Evolutionary conservation across 2,113 vertebrate species (phyloP).

Genomic region (Forbesichthys papilliferus): DNA sequence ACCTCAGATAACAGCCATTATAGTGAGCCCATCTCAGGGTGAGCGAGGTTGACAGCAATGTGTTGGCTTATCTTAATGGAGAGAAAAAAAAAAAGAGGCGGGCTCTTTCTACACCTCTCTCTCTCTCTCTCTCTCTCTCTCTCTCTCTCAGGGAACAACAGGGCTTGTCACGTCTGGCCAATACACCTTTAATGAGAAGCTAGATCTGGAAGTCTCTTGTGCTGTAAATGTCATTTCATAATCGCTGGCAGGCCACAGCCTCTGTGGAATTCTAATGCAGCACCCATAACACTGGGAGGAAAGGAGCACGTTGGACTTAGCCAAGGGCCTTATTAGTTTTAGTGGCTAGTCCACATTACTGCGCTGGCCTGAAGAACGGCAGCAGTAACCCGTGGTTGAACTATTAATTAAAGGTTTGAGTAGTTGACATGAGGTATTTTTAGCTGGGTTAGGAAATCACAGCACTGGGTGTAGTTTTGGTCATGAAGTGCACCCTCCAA

Average conservation of each 20-base stretch:
- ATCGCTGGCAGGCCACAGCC: constrained; percentile 24
- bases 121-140: constrained; percentile 3
- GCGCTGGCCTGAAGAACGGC: constrained; percentile 23
- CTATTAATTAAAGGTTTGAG: neutral
- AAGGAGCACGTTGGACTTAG: constrained; percentile 13
- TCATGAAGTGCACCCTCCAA: neutral
- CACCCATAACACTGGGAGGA: constrained; percentile 16
- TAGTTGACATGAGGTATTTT: constrained; percentile 1
- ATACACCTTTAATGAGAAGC: constrained; percentile 39
- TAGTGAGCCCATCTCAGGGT: neutral
- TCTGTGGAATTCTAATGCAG: constrained; percentile 36
- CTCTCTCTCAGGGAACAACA: constrained; percentile 21
- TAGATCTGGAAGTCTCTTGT: constrained; percentile 25
- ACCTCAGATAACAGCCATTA: neutral
- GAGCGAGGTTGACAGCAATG: constrained; percentile 28
- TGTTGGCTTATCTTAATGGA: constrained; percentile 19
- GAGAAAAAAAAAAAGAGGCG: too few species aligned
- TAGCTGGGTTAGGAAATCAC: neutral
- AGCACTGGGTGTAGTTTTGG: neutral
- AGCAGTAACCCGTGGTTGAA: constrained; percentile 17
- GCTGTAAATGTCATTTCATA: constrained; percentile 59
- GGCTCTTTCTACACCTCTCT: too few species aligned
- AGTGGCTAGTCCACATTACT: constrained; percentile 24
- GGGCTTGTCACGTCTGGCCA: constrained; percentile 7
- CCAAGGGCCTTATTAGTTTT: constrained; percentile 29